Evolutionary conservation across 2,797 vertebrate species (phyloP).

Genomic region (Intellagama lesueurii): DNA sequence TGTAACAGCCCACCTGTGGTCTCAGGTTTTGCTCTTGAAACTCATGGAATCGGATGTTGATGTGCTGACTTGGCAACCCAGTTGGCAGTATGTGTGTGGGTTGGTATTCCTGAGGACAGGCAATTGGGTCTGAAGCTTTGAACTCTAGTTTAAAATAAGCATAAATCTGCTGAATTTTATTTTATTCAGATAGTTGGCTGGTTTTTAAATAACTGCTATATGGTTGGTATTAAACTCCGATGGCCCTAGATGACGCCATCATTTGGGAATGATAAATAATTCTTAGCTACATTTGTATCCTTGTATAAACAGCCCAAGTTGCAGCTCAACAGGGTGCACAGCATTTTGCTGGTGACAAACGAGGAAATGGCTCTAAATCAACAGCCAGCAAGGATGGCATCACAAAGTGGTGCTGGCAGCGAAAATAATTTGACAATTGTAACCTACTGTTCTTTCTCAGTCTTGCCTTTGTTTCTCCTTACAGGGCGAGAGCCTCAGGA

Average conservation of each 20-base stretch:
- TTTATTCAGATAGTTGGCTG: background rate
- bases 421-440: background rate
- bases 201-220: background rate
- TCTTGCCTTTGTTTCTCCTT: constrained; percentile 1
- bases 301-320: background rate
- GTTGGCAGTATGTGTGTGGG: too few relatives aligned
- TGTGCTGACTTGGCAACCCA: too few relatives aligned
- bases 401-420: background rate
- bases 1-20: too few relatives aligned
- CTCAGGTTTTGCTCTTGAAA: too few relatives aligned
- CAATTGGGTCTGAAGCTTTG: background rate
- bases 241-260: background rate
- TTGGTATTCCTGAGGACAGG: too few relatives aligned
- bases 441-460: background rate
- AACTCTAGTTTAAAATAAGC: background rate
- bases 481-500: background rate
- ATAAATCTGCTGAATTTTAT: background rate
- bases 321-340: background rate
- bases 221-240: background rate
- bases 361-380: background rate
- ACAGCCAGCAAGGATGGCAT: background rate
- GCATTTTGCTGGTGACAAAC: background rate
- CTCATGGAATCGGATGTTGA: too few relatives aligned
- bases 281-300: background rate
- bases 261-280: constrained; percentile 7